phyloP scores from a whole-genome alignment of 1,140 invertebrate species.

The Ganaspis sp. region DNA sequence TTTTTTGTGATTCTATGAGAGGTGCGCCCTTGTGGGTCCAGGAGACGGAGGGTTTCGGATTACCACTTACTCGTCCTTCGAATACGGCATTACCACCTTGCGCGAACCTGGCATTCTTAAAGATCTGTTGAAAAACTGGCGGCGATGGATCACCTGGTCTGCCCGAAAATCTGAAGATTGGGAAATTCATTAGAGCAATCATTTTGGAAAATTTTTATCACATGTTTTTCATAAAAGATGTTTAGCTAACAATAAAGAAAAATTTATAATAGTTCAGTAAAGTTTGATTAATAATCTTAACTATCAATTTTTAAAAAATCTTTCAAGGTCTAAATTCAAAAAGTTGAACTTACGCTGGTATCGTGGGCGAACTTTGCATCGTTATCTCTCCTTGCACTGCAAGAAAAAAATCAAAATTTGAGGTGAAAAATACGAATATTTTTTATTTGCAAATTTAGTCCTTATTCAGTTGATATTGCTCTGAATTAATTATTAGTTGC shows the following conservation, averaged over 20 bases:
- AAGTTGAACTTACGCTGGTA: conserved; percentile 72
- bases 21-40: conserved; percentile 95
- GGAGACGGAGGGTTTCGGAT: conserved; percentile 94
- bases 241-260: too few species aligned
- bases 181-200: neutral
- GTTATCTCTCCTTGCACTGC: conserved; percentile 74
- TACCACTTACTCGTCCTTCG: conserved; percentile 92
- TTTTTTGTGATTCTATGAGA: conserved; percentile 87
- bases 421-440: too few species aligned
- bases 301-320: too few species aligned
- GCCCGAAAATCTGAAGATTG: conserved; percentile 66
- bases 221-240: too few species aligned
- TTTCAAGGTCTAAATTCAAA: too few species aligned
- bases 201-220: too few species aligned
- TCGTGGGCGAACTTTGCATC: conserved; percentile 70
- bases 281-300: too few species aligned
- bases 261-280: too few species aligned
- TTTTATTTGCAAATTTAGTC: too few species aligned
- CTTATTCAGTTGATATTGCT: too few species aligned
- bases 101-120: conserved; percentile 94
- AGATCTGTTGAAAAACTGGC: conserved; percentile 94
- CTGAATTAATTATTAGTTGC: too few species aligned
- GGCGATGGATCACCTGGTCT: conserved; percentile 85
- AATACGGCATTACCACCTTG: conserved; percentile 95
- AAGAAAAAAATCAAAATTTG: conserved; percentile 50